Evolutionary conservation across 2,113 vertebrate genomes (phyloP).

Genomic region (Prunella himalayana): DNA sequence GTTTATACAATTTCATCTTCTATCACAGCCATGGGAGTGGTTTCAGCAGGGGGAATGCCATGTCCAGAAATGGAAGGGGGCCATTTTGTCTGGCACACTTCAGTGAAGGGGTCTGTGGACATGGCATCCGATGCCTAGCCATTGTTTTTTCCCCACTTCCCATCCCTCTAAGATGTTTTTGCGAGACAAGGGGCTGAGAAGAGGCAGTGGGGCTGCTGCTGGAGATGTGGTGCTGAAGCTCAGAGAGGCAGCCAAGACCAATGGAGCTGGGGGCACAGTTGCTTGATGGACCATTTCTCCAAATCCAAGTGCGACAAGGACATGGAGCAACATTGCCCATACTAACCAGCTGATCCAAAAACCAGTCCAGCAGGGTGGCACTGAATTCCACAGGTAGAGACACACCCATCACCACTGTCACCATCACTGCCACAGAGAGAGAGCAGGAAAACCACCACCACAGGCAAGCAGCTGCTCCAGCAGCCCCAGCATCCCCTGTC

Average conservation of each 20-base stretch:
- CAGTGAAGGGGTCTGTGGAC: background rate
- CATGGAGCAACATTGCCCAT: background rate
- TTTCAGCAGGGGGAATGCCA: background rate
- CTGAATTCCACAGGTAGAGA: background rate
- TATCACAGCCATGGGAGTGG: background rate
- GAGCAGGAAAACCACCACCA: background rate
- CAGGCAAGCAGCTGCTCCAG: background rate
- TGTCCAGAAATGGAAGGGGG: background rate
- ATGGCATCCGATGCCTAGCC: background rate
- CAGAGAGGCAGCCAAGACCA: background rate
- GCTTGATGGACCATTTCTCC: rapidly evolving
- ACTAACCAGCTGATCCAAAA: background rate
- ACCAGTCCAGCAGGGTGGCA: background rate
- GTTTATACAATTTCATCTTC: background rate
- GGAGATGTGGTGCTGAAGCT: background rate
- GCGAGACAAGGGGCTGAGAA: background rate
- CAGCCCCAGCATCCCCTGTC: rapidly evolving
- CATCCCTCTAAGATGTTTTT: background rate
- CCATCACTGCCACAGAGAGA: background rate
- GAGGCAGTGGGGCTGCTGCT: background rate
- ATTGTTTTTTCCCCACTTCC: background rate
- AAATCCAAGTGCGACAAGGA: background rate
- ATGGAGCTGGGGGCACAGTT: background rate
- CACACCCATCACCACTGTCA: background rate
- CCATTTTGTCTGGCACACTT: background rate